These are phyloP conservation scores for Trichonephila inaurata DNA, from an alignment of 1,140 invertebrate species.

Conservation along the genomic window DNA sequence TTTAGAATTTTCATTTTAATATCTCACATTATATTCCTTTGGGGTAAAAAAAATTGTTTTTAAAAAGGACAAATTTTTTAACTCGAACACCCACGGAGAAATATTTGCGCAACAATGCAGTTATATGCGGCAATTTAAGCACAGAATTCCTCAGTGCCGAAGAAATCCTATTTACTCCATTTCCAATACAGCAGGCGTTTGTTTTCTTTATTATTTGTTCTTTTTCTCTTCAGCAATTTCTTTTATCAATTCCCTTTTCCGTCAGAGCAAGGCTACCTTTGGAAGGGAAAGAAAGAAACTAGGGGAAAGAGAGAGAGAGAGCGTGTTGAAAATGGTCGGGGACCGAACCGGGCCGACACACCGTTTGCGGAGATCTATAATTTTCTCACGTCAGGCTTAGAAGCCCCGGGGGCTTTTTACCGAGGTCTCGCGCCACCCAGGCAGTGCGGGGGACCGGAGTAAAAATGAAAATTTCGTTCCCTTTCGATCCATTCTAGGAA, in stretches of 20 bases:
- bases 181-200: not conserved
- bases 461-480: not conserved
- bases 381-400: slow-evolving; percentile 65
- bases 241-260: not conserved
- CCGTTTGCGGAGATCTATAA: slow-evolving; percentile 64
- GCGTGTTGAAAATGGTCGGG: slow-evolving; percentile 57
- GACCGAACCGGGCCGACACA: slow-evolving; percentile 37
- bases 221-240: not conserved
- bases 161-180: not conserved
- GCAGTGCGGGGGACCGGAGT: not conserved
- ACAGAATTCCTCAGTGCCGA: not conserved
- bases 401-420: slow-evolving; percentile 41
- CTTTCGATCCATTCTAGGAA: too few species aligned
- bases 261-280: too few species aligned
- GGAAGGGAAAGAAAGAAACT: too few species aligned
- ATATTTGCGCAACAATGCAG: slow-evolving; percentile 23
- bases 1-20: not conserved
- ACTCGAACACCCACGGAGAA: not conserved
- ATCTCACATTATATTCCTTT: not conserved
- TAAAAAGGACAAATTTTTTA: not conserved
- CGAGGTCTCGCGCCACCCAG: slow-evolving; percentile 47
- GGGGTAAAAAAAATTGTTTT: not conserved
- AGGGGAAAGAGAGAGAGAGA: not conserved
- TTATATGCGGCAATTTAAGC: not conserved
- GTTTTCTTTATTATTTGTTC: not conserved